Evolutionary conservation across 92 coral and sea anemone genomes (phyloP), one percentile per base, ranked within the genome.

Genomic region (Palythoa grandis): DNA sequence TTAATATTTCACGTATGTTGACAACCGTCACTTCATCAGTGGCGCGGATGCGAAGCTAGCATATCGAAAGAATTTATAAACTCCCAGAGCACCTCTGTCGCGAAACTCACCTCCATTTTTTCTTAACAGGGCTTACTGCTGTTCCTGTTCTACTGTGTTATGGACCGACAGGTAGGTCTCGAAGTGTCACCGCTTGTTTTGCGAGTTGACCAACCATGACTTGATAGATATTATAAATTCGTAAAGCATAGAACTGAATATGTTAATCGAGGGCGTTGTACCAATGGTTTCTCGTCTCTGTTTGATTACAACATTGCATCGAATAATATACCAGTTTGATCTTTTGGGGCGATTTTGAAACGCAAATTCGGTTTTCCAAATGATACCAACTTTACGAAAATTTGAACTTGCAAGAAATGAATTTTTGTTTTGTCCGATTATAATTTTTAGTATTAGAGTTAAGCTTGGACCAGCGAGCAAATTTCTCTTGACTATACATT

Each of bases 161-260:
- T 91, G 92, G 95, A 94, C 86, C 79, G 98, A 15, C 92, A 94
- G 94, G 98, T 94, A 50, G 75, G 79, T 69, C 73, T 37, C 7
- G 37, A 70, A 35, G 11, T 70, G 74, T 54, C 48, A 24, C 52
- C 22, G 52, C 68, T 83, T 83, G 67, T 60, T 72, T 52, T 52
- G 40, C 74, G 43, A 47, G 74, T 66, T 65, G 52, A 80, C 60
- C 85, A 37, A 80, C 85, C 40, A 67, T 67, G 57, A 52, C 47
- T 80, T 69, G 9, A n/a, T 17, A 66, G 83, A 58, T 29, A 60
- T 61, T 15, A 40, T 47, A 65, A 56, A 53, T 13, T 80, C 66
- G 74, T 52, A 19, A 80, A 65, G 85, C 85, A 66, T 80, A n/a
- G 39, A 22, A 47, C 9, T 40, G 2, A n/a, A 13, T 80, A 48